Base-by-base conservation (phyloP, 2,888 invertebrate species). In the Ryuthela nishihirai region DNA sequence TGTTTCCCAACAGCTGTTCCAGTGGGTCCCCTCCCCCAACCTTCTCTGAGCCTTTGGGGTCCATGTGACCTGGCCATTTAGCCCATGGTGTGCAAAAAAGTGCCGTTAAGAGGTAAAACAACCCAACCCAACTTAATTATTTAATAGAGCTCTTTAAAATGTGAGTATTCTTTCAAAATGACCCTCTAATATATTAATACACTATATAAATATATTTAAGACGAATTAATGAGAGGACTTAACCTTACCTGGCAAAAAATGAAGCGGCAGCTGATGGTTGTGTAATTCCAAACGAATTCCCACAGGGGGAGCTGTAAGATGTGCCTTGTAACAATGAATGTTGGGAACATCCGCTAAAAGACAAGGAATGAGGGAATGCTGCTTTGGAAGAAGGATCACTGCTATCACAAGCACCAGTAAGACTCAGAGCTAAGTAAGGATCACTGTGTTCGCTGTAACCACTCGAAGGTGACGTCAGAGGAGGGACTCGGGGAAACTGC, bases 241-340 rank as follows among this genome's bases (percentile, higher is more conserved):
- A 43, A 46, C 72, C 77, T 75, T 70, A 80, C 81, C 80, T 78
- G 70, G 81, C 80, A 70, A 80, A 80, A 74, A 80, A 81, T 61
- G 80, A 80, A 56, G 80, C 81, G 42, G 81, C 81, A 46, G 80
- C 80, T 52, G 79, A 79, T 44, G 79, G 77, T 68, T 80, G 80
- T 42, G 47, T 26, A 15, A 39, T 41, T 18, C 60, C 58, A 38
- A 49, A 54, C 21, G 48, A 38, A 25, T 54, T 59, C 24, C 48
- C 44, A 40, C 53, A 54, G 5, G 59, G 59, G 2, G 59, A 46
- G 21, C 59, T 53, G 32, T 59, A 59, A 2, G 59, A 59, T 2
- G 59, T 54, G 17, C 48, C 59, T 24, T 59, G 59, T 2, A 59
- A 38, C n/a, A 53, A 21, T 2, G 59, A 49, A 29, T 53, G 59